Percentiles rank a stretch among this genome's conserved stretches.
Evolutionary conservation across 2,888 invertebrate species (phyloP).

Genomic region (Salticus scenicus): DNA sequence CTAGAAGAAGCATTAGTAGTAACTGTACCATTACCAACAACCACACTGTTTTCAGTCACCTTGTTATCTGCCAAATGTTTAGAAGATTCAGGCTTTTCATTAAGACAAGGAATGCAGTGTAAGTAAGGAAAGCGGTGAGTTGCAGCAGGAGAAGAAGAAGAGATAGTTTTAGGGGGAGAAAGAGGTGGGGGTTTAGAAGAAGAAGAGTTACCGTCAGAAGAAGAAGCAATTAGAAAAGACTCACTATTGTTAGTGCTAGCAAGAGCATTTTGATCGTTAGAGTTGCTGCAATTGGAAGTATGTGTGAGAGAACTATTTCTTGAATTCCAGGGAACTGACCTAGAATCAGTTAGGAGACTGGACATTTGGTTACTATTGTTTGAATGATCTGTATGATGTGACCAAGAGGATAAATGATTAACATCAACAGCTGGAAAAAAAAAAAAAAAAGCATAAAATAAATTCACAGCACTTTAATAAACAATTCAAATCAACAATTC

Average conservation of each 20-base stretch:
- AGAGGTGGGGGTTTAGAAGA: constrained; percentile 24
- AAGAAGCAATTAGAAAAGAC: constrained; percentile 64
- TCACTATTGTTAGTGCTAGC: constrained; percentile 71
- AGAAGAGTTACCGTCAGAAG: constrained; percentile 40
- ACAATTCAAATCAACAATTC: too few species aligned
- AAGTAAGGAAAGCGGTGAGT: constrained; percentile 73
- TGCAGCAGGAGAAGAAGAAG: constrained; percentile 66
- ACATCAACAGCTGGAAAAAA: constrained; percentile 53
- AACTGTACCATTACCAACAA: constrained; percentile 59
- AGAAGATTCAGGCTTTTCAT: constrained; percentile 69
- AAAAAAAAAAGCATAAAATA: constrained; percentile 19
- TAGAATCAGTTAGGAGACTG: constrained; percentile 39
- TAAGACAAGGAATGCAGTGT: constrained; percentile 74
- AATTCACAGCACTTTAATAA: too few species aligned
- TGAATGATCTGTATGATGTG: constrained; percentile 41
- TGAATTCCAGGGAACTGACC: constrained; percentile 31
- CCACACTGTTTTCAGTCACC: constrained; percentile 49
- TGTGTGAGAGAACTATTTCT: constrained; percentile 66
- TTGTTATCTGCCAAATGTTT: constrained; percentile 68
- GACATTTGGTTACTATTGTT: constrained; percentile 40
- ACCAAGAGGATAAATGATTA: constrained; percentile 57
- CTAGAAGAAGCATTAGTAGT: constrained; percentile 58
- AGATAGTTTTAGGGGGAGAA: constrained; percentile 32
- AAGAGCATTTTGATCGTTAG: constrained; percentile 51
- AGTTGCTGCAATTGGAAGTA: constrained; percentile 65